These are phyloP conservation scores for Gonatopus flavifemur DNA, from an alignment of 1,140 invertebrate species.

Conservation along the genomic window DNA sequence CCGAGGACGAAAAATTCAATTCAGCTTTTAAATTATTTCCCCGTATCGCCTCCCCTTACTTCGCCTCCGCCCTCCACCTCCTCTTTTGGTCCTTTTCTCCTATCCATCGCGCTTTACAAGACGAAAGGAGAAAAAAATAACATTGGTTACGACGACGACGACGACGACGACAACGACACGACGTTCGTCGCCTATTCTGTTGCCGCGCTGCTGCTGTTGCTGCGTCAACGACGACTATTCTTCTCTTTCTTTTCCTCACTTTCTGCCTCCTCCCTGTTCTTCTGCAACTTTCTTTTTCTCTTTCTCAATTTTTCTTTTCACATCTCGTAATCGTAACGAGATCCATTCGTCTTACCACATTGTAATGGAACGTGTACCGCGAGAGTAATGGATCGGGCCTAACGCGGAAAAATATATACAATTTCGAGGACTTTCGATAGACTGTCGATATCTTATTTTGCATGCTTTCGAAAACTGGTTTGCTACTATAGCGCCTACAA, in stretches of 20 bases:
- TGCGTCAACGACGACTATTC: conserved; percentile 17
- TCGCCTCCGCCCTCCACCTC: neutral
- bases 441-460: no score
- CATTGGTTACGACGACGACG: conserved; percentile 32
- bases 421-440: no score
- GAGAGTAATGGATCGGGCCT: no score
- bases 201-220: no score
- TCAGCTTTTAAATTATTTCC: conserved; percentile 50
- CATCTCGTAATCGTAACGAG: no score
- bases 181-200: neutral
- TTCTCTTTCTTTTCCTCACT: neutral
- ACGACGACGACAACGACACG: conserved; percentile 10
- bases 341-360: no score
- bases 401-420: no score
- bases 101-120: conserved; percentile 20
- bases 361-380: no score
- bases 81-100: neutral
- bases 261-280: neutral
- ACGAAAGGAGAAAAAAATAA: conserved; percentile 25
- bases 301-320: no score
- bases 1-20: conserved; percentile 59
- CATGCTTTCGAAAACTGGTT: no score
- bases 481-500: no score
- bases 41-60: neutral
- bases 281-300: neutral